Conservation (phyloP, 2,113 vertebrate species). For the Rhineura floridana region DNA sequence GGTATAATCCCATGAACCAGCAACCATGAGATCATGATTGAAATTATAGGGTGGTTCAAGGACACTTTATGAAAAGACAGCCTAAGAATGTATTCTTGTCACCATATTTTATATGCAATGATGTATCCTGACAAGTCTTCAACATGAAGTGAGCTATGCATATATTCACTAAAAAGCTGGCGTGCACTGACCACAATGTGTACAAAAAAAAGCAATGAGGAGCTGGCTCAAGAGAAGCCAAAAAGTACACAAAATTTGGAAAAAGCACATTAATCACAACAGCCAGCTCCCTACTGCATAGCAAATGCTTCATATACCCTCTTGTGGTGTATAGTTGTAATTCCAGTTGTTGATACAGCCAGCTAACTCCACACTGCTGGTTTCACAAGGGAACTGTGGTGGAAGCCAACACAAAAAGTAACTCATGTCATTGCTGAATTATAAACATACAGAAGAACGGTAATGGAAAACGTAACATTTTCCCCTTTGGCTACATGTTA, state of each 20-base stretch:
- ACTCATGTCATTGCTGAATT: accelerated
- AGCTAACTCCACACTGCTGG: not conserved
- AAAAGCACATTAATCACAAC: not conserved
- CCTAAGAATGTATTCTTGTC: not conserved
- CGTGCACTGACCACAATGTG: no score
- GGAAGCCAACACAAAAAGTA: not conserved
- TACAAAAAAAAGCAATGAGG: no score
- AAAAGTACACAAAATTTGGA: not conserved
- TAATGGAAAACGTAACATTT: not conserved
- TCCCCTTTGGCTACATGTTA: not conserved
- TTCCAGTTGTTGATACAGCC: not conserved
- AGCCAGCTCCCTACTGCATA: not conserved
- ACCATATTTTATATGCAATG: not conserved
- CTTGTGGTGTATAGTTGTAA: not conserved
- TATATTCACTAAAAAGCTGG: no score
- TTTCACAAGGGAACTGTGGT: accelerated
- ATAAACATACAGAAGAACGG: not conserved
- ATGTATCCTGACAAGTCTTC: not conserved
- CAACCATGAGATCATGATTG: not conserved
- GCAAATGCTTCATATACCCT: not conserved
- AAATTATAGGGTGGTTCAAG: not conserved
- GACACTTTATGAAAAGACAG: not conserved
- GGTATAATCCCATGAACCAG: not conserved
- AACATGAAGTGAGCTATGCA: not conserved
- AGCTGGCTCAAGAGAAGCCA: not conserved